phyloP scores from a whole-genome alignment of 1,140 invertebrate genomes.

The Littorina saxatilis region DNA sequence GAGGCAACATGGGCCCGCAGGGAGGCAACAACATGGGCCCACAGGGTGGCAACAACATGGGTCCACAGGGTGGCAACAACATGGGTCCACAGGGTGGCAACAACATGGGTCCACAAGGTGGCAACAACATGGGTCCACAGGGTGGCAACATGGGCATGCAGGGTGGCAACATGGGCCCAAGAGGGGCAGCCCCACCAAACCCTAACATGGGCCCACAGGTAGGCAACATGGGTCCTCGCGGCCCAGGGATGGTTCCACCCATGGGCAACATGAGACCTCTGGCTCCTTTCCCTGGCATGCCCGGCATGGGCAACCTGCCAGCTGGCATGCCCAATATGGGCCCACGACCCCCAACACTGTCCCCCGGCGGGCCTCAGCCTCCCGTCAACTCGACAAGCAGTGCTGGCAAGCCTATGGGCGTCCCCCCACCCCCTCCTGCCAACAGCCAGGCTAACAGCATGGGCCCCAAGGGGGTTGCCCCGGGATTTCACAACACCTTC shows the following conservation, averaged over 20 bases:
- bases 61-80: not conserved
- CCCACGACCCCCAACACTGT: not conserved
- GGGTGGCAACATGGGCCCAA: not conserved
- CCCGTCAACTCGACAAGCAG: not conserved
- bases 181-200: not conserved
- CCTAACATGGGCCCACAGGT: not conserved
- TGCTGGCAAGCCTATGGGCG: not conserved
- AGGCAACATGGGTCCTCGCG: not conserved
- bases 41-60: not conserved
- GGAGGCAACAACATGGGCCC: not conserved
- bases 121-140: not conserved
- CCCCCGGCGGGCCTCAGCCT: constrained; percentile 1
- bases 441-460: not conserved
- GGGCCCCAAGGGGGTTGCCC: not conserved
- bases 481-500: not conserved
- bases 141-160: not conserved
- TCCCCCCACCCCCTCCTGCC: not conserved
- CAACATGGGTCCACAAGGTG: not conserved
- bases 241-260: not conserved
- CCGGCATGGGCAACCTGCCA: not conserved
- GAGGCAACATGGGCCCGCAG: constrained; percentile 11
- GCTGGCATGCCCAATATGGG: not conserved
- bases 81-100: not conserved
- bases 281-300: not conserved
- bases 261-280: not conserved